Evolutionary conservation across 2,113 vertebrate species (phyloP).

Genomic region (Corythoichthys intestinalis): DNA sequence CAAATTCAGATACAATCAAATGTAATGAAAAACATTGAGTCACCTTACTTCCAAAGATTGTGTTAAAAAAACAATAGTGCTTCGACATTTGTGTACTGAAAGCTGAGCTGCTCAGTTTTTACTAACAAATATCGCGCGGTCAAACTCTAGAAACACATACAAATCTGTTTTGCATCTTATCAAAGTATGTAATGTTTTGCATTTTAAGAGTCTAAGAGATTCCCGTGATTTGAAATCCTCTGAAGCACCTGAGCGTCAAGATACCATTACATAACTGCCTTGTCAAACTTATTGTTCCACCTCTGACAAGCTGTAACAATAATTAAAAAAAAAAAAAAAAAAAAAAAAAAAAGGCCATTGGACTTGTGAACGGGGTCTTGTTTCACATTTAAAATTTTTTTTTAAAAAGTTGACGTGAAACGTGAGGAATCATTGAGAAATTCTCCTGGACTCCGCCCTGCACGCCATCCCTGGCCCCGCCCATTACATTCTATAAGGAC

Average conservation of each 20-base stretch:
- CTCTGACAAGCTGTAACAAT: background rate
- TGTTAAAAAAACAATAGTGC: background rate
- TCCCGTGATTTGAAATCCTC: background rate
- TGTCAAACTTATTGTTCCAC: background rate
- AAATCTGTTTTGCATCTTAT: background rate
- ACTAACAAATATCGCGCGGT: conserved; percentile 39
- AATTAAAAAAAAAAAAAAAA: background rate
- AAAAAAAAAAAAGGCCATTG: background rate
- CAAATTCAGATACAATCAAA: background rate
- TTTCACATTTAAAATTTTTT: background rate
- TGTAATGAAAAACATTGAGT: background rate
- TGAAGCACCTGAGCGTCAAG: background rate
- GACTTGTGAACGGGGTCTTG: background rate
- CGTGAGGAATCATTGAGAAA: background rate
- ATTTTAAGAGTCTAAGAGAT: background rate
- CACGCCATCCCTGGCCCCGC: conserved; percentile 67
- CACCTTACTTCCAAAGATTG: background rate
- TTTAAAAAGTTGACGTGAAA: background rate
- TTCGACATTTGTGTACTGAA: background rate
- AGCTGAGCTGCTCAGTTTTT: conserved; percentile 33
- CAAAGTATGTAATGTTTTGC: background rate
- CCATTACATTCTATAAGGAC: conserved; percentile 73
- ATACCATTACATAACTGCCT: background rate
- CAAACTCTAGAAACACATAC: background rate
- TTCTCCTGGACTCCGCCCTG: conserved; percentile 59